A percentile compares a stretch with the other conserved stretches of the same genome.
These are phyloP conservation scores for Menura novaehollandiae DNA, from an alignment of 2,113 vertebrate species.

Conservation along the genomic window DNA sequence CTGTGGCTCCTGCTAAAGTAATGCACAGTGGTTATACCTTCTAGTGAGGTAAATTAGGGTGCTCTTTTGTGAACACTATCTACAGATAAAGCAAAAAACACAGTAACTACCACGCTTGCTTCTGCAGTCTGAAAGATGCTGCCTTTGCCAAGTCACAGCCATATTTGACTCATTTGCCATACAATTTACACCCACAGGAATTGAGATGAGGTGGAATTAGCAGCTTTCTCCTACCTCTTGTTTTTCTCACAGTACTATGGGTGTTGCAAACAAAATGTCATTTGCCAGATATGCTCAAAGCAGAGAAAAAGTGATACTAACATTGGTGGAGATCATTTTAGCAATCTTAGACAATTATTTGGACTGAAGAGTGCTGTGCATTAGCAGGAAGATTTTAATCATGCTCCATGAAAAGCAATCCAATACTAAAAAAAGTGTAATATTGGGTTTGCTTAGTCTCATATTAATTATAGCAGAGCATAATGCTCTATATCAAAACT, in stretches of 20 bases:
- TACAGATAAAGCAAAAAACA: not conserved
- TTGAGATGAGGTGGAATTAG: not conserved
- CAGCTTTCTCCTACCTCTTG: not conserved
- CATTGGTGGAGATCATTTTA: not conserved
- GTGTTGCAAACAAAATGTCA: not conserved
- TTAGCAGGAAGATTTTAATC: not conserved
- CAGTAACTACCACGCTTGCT: not conserved
- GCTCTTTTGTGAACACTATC: not conserved
- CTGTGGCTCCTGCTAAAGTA: not conserved
- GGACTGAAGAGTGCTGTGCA: not conserved
- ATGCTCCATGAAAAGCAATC: not conserved
- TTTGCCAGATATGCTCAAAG: not conserved
- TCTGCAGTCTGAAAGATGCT: not conserved
- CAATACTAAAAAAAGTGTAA: not conserved
- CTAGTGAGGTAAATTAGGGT: not conserved
- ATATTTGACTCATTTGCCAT: not conserved
- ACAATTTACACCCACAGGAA: conserved; percentile 1
- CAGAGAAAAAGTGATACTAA: not conserved
- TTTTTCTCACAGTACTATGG: not conserved
- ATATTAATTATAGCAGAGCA: not conserved
- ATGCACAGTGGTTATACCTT: not conserved
- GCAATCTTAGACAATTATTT: not conserved
- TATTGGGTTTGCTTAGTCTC: not conserved
- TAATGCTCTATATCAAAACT: not conserved
- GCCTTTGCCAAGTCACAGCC: conserved; percentile 1